Evolutionary conservation across 2,888 invertebrate genomes (phyloP), one percentile per base, ranked within the genome.

Genomic region (Stenotaenia linearis): DNA sequence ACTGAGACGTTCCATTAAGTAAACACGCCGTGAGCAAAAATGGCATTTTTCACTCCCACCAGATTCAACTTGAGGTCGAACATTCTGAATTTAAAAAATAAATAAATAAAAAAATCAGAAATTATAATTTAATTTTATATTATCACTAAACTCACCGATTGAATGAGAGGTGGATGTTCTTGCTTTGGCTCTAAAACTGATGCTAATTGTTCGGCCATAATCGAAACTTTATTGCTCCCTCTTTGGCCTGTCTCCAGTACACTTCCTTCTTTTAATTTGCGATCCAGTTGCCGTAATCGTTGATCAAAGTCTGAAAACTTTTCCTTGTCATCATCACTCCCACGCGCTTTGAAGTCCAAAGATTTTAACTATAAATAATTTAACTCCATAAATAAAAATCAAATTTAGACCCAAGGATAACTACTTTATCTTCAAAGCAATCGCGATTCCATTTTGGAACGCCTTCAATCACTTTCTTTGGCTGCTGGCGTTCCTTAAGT

Each of bases 361-460:
- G 92, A 92, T 84, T 90, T 88, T 85, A 91, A 90, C 88, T 89
- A 56, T 10, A 56, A 23, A 5, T 28, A 56, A 56, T 18, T n/a
- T 61, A 75, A 15, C 1, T 7, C 4, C 0, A 5, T 37, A 45
- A 9, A 25, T 12, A 25, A 25, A 25, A 25, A 9, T 5, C 6
- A 4, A 10, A 61, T 25, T 25, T 25, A 61, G 25, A 1, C 15
- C 5, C 12, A 15, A 45, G 25, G 25, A 5, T 25, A 10, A 15
- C 0, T 78, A 85, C 85, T 84, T 88, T 88, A 81, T 88, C 88
- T 80, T 87, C 85, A 82, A 87, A 88, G 87, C 94, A 93, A 85
- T 95, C 94, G 82, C 92, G 90, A 85, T 93, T 95, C 96, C 96
- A 96, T 86, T 95, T 95, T 10, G 96, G 96, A 78, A 96, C 95